A percentile compares a stretch with the other conserved stretches of the same genome.
These are phyloP conservation scores for Phrynocephalus forsythii DNA, from an alignment of 2,797 vertebrate species.

Conservation along the genomic window DNA sequence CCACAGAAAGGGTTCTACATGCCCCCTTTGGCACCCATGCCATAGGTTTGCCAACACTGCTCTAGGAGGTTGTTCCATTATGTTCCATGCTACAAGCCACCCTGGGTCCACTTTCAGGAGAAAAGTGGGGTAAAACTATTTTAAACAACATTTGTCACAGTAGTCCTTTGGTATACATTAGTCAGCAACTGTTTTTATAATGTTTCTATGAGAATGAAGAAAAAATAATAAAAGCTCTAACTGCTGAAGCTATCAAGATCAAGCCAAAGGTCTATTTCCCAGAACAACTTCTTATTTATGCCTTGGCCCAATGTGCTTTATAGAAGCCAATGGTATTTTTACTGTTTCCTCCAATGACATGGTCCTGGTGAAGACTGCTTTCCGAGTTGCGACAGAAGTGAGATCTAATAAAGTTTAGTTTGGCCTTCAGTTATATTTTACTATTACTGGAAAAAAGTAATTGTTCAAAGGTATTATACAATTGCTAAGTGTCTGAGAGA, in stretches of 20 bases:
- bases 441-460: not conserved
- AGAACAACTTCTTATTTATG: not conserved
- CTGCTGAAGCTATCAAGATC: not conserved
- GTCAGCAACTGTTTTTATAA: not conserved
- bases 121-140: too few species aligned
- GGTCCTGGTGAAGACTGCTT: not conserved
- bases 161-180: not conserved
- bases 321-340: not conserved
- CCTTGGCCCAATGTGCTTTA: not conserved
- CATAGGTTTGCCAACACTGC: too few species aligned
- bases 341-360: not conserved
- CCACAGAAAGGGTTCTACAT: too few species aligned
- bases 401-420: not conserved
- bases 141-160: too few species aligned
- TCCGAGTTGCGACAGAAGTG: not conserved
- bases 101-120: too few species aligned
- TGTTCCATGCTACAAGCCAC: too few species aligned
- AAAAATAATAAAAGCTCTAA: not conserved
- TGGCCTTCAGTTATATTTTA: not conserved
- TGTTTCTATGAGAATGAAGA: not conserved
- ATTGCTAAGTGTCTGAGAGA: not conserved
- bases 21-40: too few species aligned
- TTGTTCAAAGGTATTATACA: not conserved
- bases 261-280: too few species aligned
- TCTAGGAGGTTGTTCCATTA: too few species aligned